These are phyloP conservation scores for Dufourea novaeangliae DNA, from an alignment of 1,140 invertebrate genomes.

Conservation along the genomic window DNA sequence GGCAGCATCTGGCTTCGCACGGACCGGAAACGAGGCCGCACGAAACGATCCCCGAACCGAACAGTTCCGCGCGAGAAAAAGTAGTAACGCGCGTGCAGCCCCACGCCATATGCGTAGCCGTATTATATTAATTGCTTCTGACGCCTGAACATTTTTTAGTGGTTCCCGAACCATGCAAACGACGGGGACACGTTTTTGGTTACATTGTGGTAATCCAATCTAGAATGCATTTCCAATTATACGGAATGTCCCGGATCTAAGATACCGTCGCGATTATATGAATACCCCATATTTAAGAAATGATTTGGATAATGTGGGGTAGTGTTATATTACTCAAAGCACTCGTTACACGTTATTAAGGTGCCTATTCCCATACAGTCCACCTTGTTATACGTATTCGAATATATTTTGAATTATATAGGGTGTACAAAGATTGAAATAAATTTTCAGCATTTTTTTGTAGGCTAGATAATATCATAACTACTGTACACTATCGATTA, in stretches of 20 bases:
- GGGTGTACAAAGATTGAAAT: no score
- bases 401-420: no score
- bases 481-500: no score
- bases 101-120: slow-evolving; percentile 23
- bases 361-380: no score
- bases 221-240: neutral
- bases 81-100: slow-evolving; percentile 12
- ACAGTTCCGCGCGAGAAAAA: slow-evolving; percentile 30
- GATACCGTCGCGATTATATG: no score
- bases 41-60: slow-evolving; percentile 35
- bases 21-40: slow-evolving; percentile 35
- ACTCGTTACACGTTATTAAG: no score
- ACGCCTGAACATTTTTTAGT: neutral
- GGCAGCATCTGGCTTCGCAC: slow-evolving; percentile 36
- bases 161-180: neutral
- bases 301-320: no score
- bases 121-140: slow-evolving; percentile 8
- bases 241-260: neutral
- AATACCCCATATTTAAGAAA: no score
- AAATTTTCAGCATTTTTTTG: no score
- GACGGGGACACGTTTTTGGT: neutral
- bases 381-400: no score
- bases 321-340: no score
- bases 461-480: no score
- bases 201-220: neutral